phyloP scores from a whole-genome alignment of 2,888 invertebrate genomes.

The Trileptium ribeirensis region DNA sequence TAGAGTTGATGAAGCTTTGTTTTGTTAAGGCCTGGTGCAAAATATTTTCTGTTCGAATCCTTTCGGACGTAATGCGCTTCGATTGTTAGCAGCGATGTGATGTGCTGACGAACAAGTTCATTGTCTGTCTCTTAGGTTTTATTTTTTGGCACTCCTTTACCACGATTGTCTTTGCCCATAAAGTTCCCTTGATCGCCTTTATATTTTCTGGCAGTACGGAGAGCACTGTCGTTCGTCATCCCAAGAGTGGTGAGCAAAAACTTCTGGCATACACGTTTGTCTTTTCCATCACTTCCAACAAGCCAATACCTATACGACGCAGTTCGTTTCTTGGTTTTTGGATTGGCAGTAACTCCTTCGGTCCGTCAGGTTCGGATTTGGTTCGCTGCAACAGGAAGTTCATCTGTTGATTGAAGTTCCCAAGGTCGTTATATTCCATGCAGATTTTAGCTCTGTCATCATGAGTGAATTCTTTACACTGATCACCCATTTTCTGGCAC shows the following conservation, averaged over 20 bases:
- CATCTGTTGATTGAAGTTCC: too few species aligned
- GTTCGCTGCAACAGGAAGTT: too few species aligned
- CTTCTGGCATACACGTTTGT: neutral
- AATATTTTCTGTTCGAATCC: neutral
- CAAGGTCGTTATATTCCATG: too few species aligned
- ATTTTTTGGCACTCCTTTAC: neutral
- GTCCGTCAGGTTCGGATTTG: too few species aligned
- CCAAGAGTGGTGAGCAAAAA: neutral
- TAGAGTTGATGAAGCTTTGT: neutral
- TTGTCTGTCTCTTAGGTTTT: neutral
- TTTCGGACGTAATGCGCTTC: neutral
- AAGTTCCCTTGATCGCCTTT: neutral
- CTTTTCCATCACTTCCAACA: neutral
- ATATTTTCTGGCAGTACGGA: neutral
- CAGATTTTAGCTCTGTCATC: too few species aligned
- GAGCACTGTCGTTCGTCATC: neutral
- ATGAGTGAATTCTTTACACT: too few species aligned
- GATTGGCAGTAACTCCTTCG: too few species aligned
- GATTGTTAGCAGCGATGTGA: neutral
- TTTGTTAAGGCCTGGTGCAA: neutral
- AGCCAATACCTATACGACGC: too few species aligned
- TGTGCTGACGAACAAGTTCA: neutral
- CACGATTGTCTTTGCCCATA: neutral
- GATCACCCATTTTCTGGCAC: too few species aligned
- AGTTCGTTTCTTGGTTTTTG: too few species aligned